Conservation (phyloP, 2,888 invertebrate genomes). For the Antitype chi region DNA sequence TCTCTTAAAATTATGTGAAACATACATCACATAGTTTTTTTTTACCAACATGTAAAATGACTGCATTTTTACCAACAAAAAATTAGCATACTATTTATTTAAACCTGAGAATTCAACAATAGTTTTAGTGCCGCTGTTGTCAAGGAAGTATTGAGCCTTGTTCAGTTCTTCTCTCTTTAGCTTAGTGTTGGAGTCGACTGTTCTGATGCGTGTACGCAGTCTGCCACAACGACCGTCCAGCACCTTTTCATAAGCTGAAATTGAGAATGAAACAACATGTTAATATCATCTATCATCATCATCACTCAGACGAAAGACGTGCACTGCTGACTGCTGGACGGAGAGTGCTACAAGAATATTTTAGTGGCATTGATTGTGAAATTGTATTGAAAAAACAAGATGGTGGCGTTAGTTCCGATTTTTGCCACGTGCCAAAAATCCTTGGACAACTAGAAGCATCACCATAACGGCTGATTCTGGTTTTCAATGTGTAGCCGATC, state of each 20-base stretch:
- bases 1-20: conserved; percentile 6
- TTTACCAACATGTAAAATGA: not conserved
- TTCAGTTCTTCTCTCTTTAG: conserved; percentile 82
- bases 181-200: conserved; percentile 79
- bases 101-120: conserved; percentile 78
- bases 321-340: not conserved
- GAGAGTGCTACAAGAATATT: not conserved
- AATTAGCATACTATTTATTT: conserved; percentile 22
- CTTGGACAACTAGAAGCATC: not conserved
- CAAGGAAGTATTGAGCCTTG: conserved; percentile 83
- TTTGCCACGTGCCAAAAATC: too few relatives aligned
- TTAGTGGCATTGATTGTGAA: not conserved
- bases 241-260: conserved; percentile 85
- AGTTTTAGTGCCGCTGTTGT: conserved; percentile 76
- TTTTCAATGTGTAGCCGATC: too few relatives aligned
- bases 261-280: conserved; percentile 27
- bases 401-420: too few relatives aligned
- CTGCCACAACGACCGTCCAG: conserved; percentile 85
- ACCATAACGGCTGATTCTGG: not conserved
- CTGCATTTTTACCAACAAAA: not conserved
- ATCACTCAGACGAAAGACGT: not conserved
- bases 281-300: not conserved
- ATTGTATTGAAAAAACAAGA: too few relatives aligned
- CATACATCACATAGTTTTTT: not conserved
- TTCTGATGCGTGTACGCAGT: conserved; percentile 84